Evolutionary conservation across 2,888 invertebrate genomes (phyloP).

Genomic region (Hecatera dysodea): DNA sequence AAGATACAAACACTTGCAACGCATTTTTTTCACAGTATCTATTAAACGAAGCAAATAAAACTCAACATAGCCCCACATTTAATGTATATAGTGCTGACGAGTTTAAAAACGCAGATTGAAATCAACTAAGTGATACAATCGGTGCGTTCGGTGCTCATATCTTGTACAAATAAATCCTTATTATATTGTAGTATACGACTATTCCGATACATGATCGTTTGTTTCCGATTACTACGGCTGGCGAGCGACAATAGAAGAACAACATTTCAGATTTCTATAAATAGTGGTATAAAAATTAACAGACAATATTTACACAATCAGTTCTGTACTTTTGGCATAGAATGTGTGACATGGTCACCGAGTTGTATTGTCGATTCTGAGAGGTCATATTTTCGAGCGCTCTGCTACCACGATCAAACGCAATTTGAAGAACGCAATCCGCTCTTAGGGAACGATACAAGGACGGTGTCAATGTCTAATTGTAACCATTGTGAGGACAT

Average conservation of each 20-base stretch:
- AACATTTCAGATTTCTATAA: slow-evolving; percentile 52
- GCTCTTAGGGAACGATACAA: neutral
- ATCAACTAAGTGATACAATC: neutral
- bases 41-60: neutral
- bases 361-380: slow-evolving; percentile 27
- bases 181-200: slow-evolving; percentile 6
- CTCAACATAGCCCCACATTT: neutral
- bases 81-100: neutral
- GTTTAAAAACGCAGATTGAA: no score
- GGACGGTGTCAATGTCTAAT: neutral
- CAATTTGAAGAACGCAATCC: neutral
- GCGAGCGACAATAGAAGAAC: slow-evolving; percentile 30
- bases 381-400: neutral
- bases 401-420: neutral
- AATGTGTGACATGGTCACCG: slow-evolving; percentile 35
- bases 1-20: neutral
- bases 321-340: slow-evolving; percentile 72
- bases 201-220: slow-evolving; percentile 23
- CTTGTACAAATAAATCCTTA: slow-evolving; percentile 19
- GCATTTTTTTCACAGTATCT: neutral
- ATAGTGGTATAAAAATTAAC: slow-evolving; percentile 57
- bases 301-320: slow-evolving; percentile 69
- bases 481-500: no score
- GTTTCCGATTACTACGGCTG: slow-evolving; percentile 8
- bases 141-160: slow-evolving; percentile 23